phyloP scores from a whole-genome alignment of 1,140 invertebrate species.

The Nomia melanderi region DNA sequence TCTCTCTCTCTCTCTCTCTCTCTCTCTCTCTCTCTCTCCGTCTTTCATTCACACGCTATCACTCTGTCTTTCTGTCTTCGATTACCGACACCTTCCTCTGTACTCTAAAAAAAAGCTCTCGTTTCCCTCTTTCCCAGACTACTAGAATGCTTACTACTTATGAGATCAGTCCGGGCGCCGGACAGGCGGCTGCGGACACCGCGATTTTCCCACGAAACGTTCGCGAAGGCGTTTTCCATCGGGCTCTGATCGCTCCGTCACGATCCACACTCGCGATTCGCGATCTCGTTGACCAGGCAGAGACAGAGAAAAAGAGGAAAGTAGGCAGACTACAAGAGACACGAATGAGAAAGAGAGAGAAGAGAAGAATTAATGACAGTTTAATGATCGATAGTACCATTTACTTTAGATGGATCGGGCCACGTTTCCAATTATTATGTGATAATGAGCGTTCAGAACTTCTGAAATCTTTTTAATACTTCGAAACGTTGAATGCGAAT shows the following conservation, averaged over 20 bases:
- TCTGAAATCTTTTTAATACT: no score
- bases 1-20: neutral
- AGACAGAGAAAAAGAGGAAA: neutral
- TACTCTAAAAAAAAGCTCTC: neutral
- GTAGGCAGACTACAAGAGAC: neutral
- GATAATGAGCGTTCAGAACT: no score
- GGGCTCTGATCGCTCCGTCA: conserved; percentile 17
- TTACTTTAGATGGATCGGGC: no score
- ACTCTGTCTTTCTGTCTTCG: neutral
- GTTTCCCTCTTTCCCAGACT: neutral
- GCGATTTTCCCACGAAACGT: neutral
- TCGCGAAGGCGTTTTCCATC: neutral
- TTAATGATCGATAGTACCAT: no score
- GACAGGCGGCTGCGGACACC: conserved; percentile 30
- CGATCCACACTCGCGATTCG: neutral
- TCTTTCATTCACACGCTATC: neutral
- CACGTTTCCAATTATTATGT: no score
- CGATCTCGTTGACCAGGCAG: neutral
- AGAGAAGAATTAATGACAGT: neutral
- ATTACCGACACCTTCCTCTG: conserved; percentile 21
- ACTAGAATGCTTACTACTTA: conserved; percentile 47
- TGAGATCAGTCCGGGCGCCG: conserved; percentile 53
- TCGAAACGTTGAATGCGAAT: no score
- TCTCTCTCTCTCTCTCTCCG: conserved; percentile 6
- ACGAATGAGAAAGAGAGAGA: neutral